Evolutionary conservation across 2,888 invertebrate genomes (phyloP), one percentile per base, ranked within the genome.

Genomic region (Protodeltote pygarga): DNA sequence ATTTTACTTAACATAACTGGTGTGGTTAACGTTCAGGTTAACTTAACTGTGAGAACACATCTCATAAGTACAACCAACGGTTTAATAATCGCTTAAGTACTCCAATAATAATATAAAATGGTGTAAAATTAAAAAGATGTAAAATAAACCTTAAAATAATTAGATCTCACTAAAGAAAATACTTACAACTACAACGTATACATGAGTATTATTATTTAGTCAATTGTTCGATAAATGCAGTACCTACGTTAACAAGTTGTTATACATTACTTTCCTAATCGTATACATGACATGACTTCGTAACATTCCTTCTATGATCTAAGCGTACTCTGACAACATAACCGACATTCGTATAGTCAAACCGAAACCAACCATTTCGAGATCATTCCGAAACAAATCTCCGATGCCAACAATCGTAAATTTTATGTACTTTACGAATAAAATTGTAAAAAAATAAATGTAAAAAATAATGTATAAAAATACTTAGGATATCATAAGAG

Each of bases 401-500:
- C 77, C 79, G 54, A 53, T 62, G 59, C 54, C 79, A 87, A 86
- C 86, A 86, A 84, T 73, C 81, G 59, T 73, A 65, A 71, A 78
- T 65, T 75, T 71, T 84, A 83, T 87, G 74, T 86, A 87, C 79
- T 81, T 76, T 79, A 85, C 83, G 85, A 88, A 87, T 89, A 89
- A 87, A 89, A 85, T 88, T 79, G 86, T 90, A 73, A 86, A 89
- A 90, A 91, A 91, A 85, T 89, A 87, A 81, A 86, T 89, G 83
- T 89, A 87, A 89, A 65, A 89, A 90, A 81, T 83, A 89, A 92
- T 87, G 80, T 91, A 92, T 88, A 92, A 92, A 92, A 92, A 92
- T 91, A 91, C 89, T 87, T 87, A 88, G 79, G 79, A 75, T 87
- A 87, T 89, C 89, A 89, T 90, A 90, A 89, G 90, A 91, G 83